A percentile compares a stretch with the other conserved stretches of the same genome.
Conservation (phyloP, 2,888 invertebrate species). For the Nasonovia ribisnigri region DNA sequence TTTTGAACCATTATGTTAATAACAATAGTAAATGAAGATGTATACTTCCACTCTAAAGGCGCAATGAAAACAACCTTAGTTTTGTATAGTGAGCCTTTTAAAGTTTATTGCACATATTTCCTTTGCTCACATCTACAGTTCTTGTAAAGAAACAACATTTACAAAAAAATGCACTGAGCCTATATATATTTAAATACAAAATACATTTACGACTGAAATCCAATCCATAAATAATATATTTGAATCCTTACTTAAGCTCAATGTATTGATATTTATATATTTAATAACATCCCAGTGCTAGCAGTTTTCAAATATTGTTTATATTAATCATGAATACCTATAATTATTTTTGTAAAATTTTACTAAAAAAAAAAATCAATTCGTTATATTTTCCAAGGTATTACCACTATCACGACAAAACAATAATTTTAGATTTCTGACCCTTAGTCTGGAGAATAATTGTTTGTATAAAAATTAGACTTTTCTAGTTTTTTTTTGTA, state of each 20-base stretch:
- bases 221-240: background rate
- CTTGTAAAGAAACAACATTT: background rate
- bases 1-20: background rate
- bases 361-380: no score
- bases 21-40: constrained; percentile 29
- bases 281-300: background rate
- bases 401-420: background rate
- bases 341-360: background rate
- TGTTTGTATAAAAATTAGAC: background rate
- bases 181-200: background rate
- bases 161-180: background rate
- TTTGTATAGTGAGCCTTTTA: background rate
- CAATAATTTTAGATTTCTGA: background rate
- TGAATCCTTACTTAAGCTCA: background rate
- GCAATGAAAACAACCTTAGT: constrained; percentile 19
- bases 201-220: background rate
- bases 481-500: background rate
- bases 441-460: background rate
- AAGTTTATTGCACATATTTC: background rate
- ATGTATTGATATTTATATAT: background rate
- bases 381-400: background rate
- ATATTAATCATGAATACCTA: background rate
- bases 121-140: background rate
- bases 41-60: background rate
- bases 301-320: background rate